phyloP scores from a whole-genome alignment of 2,113 vertebrate species.

The Otis tarda region DNA sequence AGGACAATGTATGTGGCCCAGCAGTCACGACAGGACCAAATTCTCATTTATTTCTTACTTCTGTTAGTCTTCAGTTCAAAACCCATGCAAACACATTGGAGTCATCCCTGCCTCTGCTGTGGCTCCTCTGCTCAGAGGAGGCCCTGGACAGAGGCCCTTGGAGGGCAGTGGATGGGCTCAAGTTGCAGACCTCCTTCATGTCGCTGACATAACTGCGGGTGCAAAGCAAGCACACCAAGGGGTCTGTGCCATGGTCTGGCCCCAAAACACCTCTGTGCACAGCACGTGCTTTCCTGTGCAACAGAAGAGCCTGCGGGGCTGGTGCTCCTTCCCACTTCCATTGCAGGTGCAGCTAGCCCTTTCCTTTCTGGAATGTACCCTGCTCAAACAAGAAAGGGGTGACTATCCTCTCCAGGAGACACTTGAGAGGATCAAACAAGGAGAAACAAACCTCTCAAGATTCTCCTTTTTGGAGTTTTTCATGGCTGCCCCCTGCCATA shows the following conservation, averaged over 20 bases:
- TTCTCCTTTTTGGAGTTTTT: neutral
- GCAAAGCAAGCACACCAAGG: neutral
- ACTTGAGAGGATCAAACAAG: neutral
- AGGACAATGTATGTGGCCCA: neutral
- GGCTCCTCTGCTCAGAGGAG: neutral
- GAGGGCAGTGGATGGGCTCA: neutral
- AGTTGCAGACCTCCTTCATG: neutral
- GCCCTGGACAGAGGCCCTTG: neutral
- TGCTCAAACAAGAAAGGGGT: neutral
- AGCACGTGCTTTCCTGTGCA: fast-evolving
- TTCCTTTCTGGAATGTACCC: neutral
- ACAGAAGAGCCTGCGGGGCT: neutral
- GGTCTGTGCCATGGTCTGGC: neutral
- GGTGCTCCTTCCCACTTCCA: neutral
- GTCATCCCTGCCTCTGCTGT: neutral
- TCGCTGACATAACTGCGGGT: neutral
- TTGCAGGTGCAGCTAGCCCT: neutral
- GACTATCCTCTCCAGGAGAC: neutral
- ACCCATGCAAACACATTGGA: neutral
- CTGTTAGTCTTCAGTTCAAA: neutral
- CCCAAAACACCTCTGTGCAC: neutral
- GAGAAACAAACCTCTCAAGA: neutral
- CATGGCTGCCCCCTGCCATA: neutral
- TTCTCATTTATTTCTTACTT: neutral
- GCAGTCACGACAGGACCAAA: neutral